phyloP scores from a whole-genome alignment of 2,888 invertebrate species.

The Tetropium fuscum region DNA sequence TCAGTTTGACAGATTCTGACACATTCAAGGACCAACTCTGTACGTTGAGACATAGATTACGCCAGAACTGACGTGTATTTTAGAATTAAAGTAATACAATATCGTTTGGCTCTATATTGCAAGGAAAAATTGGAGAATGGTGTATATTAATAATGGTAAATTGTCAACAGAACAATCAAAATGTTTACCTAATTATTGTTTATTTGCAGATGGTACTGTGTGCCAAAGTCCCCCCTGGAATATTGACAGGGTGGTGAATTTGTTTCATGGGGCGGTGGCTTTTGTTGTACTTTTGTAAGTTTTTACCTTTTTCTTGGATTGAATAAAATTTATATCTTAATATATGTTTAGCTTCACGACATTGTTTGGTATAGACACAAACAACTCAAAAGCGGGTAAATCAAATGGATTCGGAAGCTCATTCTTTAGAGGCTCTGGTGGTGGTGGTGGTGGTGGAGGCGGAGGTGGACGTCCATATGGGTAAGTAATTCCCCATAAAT shows the following conservation, averaged over 20 bases:
- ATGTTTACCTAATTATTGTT: too few relatives aligned
- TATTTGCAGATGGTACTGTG: constrained; percentile 70
- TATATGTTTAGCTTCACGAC: constrained; percentile 55
- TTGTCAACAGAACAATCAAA: too few relatives aligned
- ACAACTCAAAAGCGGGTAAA: constrained; percentile 36
- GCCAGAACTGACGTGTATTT: constrained; percentile 22
- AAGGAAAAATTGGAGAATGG: constrained; percentile 32
- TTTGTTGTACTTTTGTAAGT: constrained; percentile 72
- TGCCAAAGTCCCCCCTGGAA: constrained; percentile 67
- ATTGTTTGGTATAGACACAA: constrained; percentile 53
- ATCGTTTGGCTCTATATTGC: too few relatives aligned
- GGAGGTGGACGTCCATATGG: constrained; percentile 47
- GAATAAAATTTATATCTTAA: neutral
- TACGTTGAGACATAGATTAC: too few relatives aligned
- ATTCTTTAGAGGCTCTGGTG: constrained; percentile 48
- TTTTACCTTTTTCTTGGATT: constrained; percentile 9
- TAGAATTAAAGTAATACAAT: neutral
- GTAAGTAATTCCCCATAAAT: constrained; percentile 17
- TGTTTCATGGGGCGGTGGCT: constrained; percentile 70
- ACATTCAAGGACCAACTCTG: too few relatives aligned
- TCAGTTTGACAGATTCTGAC: neutral
- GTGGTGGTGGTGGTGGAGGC: constrained; percentile 51
- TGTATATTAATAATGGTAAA: constrained; percentile 44
- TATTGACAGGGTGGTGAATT: constrained; percentile 63
- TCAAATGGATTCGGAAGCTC: constrained; percentile 40